Conservation (phyloP, 2,113 vertebrate species). For the Murina feae region DNA sequence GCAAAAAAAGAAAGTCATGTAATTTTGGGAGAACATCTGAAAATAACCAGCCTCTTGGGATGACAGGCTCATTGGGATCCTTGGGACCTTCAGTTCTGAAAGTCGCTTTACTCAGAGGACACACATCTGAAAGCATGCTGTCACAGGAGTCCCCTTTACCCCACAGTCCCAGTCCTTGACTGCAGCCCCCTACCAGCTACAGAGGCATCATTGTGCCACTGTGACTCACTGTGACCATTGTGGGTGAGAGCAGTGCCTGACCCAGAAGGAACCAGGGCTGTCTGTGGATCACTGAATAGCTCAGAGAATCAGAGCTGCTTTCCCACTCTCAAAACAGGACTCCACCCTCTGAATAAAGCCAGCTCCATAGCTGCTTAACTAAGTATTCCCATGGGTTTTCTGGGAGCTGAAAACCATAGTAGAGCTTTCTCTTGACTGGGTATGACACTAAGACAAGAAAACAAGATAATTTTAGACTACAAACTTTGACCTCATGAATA, state of each 20-base stretch:
- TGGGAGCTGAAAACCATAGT: conserved; percentile 37
- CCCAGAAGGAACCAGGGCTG: neutral
- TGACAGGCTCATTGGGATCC: neutral
- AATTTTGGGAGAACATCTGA: conserved; percentile 2
- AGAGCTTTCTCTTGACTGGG: neutral
- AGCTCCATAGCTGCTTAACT: neutral
- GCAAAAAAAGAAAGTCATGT: neutral
- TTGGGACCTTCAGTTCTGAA: neutral
- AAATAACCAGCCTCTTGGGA: neutral
- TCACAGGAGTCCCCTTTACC: neutral
- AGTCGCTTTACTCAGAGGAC: neutral
- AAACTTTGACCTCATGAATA: conserved; percentile 31
- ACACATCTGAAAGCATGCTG: neutral
- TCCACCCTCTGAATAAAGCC: conserved; percentile 36
- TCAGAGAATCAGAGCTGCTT: neutral
- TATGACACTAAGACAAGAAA: neutral
- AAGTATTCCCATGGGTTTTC: conserved; percentile 5
- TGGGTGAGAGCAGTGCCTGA: neutral
- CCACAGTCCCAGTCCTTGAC: neutral
- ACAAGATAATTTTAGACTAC: conserved; percentile 51
- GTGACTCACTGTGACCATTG: neutral
- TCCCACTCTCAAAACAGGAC: neutral
- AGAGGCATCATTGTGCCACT: neutral
- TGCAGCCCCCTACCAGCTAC: too few relatives aligned
- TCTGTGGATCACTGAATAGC: neutral